A percentile compares a stretch with the other conserved stretches of the same genome.
Conservation (phyloP, 2,113 vertebrate genomes). For the Pampusana beccarii region DNA sequence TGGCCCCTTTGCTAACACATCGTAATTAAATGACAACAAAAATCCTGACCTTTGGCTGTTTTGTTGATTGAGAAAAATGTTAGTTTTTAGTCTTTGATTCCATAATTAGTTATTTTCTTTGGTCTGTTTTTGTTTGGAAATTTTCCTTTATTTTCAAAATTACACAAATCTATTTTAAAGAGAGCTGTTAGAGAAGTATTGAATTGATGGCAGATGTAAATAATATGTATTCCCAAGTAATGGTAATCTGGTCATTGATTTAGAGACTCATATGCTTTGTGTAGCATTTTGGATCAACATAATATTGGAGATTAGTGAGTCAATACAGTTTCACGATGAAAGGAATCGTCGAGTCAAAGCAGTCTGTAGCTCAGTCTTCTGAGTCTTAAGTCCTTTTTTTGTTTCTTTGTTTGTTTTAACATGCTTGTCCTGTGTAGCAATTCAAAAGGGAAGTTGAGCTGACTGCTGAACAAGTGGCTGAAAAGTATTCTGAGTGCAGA, state of each 20-base stretch:
- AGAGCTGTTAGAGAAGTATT: neutral
- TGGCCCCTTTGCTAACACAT: neutral
- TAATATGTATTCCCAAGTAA: neutral
- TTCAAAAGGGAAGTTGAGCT: neutral
- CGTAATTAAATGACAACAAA: neutral
- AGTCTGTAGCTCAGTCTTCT: neutral
- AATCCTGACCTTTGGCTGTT: neutral
- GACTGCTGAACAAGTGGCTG: neutral
- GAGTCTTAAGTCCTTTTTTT: neutral
- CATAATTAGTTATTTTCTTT: neutral
- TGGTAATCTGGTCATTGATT: neutral
- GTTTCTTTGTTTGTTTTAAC: neutral
- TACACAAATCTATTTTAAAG: neutral
- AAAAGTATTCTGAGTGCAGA: neutral
- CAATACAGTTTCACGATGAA: neutral
- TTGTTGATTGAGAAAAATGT: neutral
- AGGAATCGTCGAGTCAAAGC: neutral
- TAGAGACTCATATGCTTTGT: neutral
- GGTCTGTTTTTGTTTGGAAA: neutral
- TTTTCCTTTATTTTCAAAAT: neutral
- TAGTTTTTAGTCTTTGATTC: neutral
- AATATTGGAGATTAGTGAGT: neutral
- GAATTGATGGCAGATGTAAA: neutral
- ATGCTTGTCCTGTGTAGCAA: neutral
- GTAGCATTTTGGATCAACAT: neutral